Base-by-base conservation (phyloP, 2,888 invertebrate genomes). In the Drosophila quinaria region DNA sequence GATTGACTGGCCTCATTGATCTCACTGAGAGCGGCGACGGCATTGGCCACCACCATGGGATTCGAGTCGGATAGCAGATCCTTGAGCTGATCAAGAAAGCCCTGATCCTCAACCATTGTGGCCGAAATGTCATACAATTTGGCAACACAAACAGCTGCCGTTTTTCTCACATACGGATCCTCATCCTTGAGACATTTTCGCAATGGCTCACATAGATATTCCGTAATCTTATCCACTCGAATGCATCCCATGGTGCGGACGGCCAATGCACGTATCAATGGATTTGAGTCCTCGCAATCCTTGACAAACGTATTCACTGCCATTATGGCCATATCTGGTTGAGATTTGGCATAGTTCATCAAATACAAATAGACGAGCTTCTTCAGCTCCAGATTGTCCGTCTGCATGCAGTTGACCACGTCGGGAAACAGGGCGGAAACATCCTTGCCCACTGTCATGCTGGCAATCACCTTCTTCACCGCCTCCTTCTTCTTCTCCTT, bases 351-450 rank as follows among this genome's bases (percentile, higher is more conserved):
- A 93, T 99, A 99, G 93, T 99, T 99, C 99, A 99, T 99, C 87
- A 99, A 94, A 92, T 99, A 99, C 56, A 99, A 94, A 93, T 99
- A 99, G 1, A 99, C 99, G 54, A 99, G 94, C 91, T 99, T 99
- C 94, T 99, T 99, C 84, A 99, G 93, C 93, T 99, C 99, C 91
- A 99, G 94, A 93, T 99, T 99, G 92, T 99, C 99, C 0, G 99
- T 99, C 94, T 99, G 99, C 99, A 99, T 99, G 92, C 99, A 99
- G 93, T 99, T 99, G 31, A 99, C 99, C 1, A 99, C 99, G 92
- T 99, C 99, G 0, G 99, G 99, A 92, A 99, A 99, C 15, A 99
- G 94, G 1, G 99, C 98, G 0, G 97, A 97, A 0, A 99, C 99
- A 95, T 99, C 99, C 94, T 99, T 99, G 58, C 99, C 99, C 22